Percentiles rank a stretch among this genome's conserved stretches.
Conservation (phyloP, 1,140 invertebrate genomes). For the Drosophila ironensis region DNA sequence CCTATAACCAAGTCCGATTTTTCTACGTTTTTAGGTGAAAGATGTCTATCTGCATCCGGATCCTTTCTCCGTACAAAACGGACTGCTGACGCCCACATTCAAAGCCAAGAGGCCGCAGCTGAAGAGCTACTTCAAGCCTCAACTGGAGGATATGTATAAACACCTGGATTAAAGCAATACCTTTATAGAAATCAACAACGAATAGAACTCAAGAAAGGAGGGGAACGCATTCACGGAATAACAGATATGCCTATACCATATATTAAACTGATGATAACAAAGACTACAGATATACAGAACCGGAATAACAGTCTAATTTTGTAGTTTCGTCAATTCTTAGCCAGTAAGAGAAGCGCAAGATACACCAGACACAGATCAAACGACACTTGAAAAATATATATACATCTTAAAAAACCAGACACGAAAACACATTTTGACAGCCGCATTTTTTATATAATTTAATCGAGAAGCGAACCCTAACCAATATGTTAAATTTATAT, state of each 20-base stretch:
- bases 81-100: conserved; percentile 96
- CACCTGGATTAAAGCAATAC: conserved; percentile 80
- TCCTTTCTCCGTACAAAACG: conserved; percentile 98
- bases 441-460: conserved; percentile 70
- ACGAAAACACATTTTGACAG: conserved; percentile 43
- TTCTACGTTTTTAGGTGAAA: conserved; percentile 88
- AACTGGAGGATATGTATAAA: conserved; percentile 95
- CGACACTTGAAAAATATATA: conserved; percentile 17
- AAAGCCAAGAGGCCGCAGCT: conserved; percentile 96
- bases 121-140: conserved; percentile 93
- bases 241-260: conserved; percentile 37
- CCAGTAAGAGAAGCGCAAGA: conserved; percentile 60
- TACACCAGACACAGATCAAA: conserved; percentile 26
- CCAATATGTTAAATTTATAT: conserved; percentile 58
- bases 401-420: conserved; percentile 31
- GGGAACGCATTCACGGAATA: conserved; percentile 54
- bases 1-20: background rate
- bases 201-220: conserved; percentile 49
- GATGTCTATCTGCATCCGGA: conserved; percentile 97
- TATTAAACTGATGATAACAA: conserved; percentile 54
- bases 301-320: conserved; percentile 44
- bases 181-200: conserved; percentile 30
- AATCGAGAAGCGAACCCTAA: conserved; percentile 45
- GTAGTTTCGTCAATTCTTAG: conserved; percentile 76
- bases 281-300: conserved; percentile 55